Percentiles rank a stretch among this genome's conserved stretches.
Evolutionary conservation across 2,888 invertebrate species (phyloP).

Genomic region (Homarus gammarus): DNA sequence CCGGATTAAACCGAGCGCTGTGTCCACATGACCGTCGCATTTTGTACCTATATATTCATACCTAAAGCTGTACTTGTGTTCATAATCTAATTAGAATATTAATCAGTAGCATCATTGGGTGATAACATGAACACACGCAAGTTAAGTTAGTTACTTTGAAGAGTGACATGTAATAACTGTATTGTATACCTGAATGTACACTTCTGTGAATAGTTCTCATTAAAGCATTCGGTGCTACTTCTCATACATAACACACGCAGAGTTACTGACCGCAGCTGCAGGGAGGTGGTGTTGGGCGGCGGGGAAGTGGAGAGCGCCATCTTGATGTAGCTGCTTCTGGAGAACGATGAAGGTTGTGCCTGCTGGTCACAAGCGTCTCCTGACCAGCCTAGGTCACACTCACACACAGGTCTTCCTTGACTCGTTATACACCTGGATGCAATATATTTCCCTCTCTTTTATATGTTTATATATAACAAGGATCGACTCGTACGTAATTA

Average conservation of each 20-base stretch:
- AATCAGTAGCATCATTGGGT: too few species aligned
- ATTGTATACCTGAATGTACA: neutral
- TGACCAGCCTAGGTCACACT: conserved; percentile 59
- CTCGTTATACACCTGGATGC: conserved; percentile 35
- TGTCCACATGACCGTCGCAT: too few species aligned
- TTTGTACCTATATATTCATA: too few species aligned
- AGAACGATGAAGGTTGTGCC: conserved; percentile 59
- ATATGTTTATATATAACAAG: neutral
- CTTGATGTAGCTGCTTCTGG: conserved; percentile 62
- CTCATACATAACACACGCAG: neutral
- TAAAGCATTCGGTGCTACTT: neutral
- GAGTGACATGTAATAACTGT: neutral
- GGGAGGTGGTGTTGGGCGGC: conserved; percentile 49
- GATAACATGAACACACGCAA: too few species aligned
- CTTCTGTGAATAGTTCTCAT: too few species aligned
- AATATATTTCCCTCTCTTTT: neutral
- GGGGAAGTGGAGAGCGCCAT: conserved; percentile 66
- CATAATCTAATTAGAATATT: too few species aligned
- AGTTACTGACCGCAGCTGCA: conserved; percentile 60
- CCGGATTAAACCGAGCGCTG: too few species aligned
- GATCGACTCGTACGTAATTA: too few species aligned
- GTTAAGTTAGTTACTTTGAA: too few species aligned
- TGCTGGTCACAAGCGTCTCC: conserved; percentile 47
- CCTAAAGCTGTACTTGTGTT: too few species aligned
- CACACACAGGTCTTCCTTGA: neutral